Percentiles rank a stretch among this genome's conserved stretches.
These are phyloP conservation scores for Ligdia adustata DNA, from an alignment of 2,888 invertebrate species.

Conservation along the genomic window DNA sequence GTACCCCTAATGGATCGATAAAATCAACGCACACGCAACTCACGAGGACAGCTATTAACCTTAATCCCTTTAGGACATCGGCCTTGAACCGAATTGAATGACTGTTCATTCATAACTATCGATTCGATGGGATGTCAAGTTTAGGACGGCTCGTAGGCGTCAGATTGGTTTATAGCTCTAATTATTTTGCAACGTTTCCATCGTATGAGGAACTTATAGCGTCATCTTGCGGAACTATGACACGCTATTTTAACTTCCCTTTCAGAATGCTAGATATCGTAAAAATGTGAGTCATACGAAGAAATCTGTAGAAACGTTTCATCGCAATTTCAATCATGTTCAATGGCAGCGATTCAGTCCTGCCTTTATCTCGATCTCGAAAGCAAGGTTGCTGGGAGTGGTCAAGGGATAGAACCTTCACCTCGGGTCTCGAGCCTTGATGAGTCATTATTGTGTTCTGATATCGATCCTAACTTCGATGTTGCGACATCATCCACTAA, in stretches of 20 bases:
- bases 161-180: slow-evolving; percentile 22
- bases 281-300: slow-evolving; percentile 38
- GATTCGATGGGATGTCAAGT: slow-evolving; percentile 58
- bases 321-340: slow-evolving; percentile 53
- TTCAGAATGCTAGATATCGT: slow-evolving; percentile 18
- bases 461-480: slow-evolving; percentile 65
- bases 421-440: slow-evolving; percentile 57
- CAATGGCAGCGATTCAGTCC: slow-evolving; percentile 49
- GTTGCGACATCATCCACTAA: slow-evolving; percentile 67
- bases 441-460: slow-evolving; percentile 71
- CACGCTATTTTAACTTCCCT: slow-evolving; percentile 12
- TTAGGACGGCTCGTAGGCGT: slow-evolving; percentile 20
- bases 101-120: slow-evolving; percentile 33
- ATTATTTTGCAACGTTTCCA: slow-evolving; percentile 17
- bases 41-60: slow-evolving; percentile 65
- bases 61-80: slow-evolving; percentile 69
- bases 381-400: slow-evolving; percentile 77
- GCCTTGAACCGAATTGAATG: slow-evolving; percentile 56
- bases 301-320: slow-evolving; percentile 38
- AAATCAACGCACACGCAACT: slow-evolving; percentile 45
- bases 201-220: background rate
- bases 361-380: slow-evolving; percentile 69
- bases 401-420: slow-evolving; percentile 78
- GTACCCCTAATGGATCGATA: slow-evolving; percentile 60
- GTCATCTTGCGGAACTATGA: slow-evolving; percentile 20